A percentile compares a stretch with the other conserved stretches of the same genome.
Conservation (phyloP, 1,140 invertebrate genomes). For the Procambarus virginalis region DNA sequence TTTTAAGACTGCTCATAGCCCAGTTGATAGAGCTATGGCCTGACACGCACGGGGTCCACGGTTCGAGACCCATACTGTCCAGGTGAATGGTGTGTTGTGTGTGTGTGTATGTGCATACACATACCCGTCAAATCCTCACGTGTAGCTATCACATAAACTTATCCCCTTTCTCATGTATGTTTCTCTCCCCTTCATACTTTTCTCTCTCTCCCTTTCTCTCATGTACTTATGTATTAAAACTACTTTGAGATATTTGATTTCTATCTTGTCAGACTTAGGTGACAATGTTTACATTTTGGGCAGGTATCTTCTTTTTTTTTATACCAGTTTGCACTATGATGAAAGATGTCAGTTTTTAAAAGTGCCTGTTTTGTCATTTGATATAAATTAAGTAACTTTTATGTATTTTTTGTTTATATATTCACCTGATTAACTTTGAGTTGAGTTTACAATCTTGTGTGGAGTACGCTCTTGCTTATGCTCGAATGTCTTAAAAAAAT, state of each 20-base stretch:
- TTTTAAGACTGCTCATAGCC: too few relatives aligned
- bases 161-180: too few relatives aligned
- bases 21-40: too few relatives aligned
- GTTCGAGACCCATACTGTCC: slow-evolving; percentile 12
- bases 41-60: too few relatives aligned
- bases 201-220: not conserved
- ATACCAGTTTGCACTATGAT: slow-evolving; percentile 45
- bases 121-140: too few relatives aligned
- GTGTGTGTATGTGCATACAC: too few relatives aligned
- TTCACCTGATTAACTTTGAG: not conserved
- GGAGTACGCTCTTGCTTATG: not conserved
- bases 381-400: not conserved
- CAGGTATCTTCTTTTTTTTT: slow-evolving; percentile 36
- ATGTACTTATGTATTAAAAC: slow-evolving; percentile 51
- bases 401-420: not conserved
- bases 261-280: slow-evolving; percentile 49
- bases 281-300: slow-evolving; percentile 57
- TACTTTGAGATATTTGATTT: slow-evolving; percentile 54
- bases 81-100: not conserved
- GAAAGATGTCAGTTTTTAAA: slow-evolving; percentile 52
- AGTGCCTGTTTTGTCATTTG: slow-evolving; percentile 24
- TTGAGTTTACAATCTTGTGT: not conserved
- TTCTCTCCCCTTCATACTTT: too few relatives aligned
- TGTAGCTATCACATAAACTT: too few relatives aligned
- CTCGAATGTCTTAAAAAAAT: slow-evolving; percentile 1